Conservation (phyloP, 2,888 invertebrate species). For the Harpagoxenus sublaevis region DNA sequence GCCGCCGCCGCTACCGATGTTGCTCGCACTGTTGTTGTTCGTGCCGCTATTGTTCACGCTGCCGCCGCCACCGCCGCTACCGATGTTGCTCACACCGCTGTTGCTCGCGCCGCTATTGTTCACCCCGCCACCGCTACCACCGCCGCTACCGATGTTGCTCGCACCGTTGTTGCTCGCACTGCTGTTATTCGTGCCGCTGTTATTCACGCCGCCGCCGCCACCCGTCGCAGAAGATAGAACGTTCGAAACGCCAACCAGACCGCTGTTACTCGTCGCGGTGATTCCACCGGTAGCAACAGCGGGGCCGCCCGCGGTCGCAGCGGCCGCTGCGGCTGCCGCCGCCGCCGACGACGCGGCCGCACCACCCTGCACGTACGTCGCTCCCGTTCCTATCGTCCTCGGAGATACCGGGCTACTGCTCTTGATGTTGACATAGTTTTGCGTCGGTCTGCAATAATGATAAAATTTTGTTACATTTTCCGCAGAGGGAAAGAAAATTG, state of each 20-base stretch:
- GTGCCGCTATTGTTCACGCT: conserved; percentile 40
- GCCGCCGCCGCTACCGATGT: conserved; percentile 39
- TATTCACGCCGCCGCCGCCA: conserved; percentile 81
- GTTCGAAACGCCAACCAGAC: conserved; percentile 47
- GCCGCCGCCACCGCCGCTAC: conserved; percentile 50
- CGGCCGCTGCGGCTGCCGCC: conserved; percentile 66
- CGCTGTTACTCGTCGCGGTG: conserved; percentile 64
- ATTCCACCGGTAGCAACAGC: conserved; percentile 62
- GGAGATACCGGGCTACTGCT: conserved; percentile 84
- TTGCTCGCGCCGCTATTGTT: conserved; percentile 43
- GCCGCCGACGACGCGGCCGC: conserved; percentile 71
- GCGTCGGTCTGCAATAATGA: conserved; percentile 81
- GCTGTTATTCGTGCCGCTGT: conserved; percentile 46
- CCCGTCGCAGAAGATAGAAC: conserved; percentile 44
- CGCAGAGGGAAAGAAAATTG: background rate
- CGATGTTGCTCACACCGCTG: conserved; percentile 46
- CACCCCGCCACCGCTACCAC: conserved; percentile 57
- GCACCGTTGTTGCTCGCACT: conserved; percentile 49
- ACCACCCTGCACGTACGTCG: conserved; percentile 81
- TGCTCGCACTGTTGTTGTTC: no score
- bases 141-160: conserved; percentile 57
- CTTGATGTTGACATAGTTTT: conserved; percentile 84
- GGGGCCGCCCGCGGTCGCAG: conserved; percentile 64
- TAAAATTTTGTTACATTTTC: conserved; percentile 1
- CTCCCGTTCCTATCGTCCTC: conserved; percentile 81